These are phyloP conservation scores for Pedionomus torquatus DNA, from an alignment of 2,113 vertebrate genomes.

Conservation along the genomic window DNA sequence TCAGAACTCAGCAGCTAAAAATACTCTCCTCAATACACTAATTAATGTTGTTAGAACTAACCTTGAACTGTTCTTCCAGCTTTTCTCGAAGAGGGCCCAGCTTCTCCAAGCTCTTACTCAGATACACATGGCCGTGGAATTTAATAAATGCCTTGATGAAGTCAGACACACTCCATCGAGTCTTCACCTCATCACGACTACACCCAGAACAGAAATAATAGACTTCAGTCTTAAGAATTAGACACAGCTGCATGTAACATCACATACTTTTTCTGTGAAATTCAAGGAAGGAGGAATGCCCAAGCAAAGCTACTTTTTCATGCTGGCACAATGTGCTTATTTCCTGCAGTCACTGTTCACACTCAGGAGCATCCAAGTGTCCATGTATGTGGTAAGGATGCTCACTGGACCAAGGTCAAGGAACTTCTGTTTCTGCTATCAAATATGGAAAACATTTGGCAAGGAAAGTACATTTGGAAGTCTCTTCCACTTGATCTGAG, in stretches of 20 bases:
- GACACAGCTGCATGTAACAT: background rate
- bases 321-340: background rate
- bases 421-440: background rate
- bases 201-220: conserved; percentile 39
- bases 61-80: conserved; percentile 98
- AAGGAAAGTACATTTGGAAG: background rate
- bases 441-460: background rate
- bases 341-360: background rate
- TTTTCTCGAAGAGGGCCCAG: conserved; percentile 91
- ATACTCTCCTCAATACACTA: background rate
- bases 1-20: conserved; percentile 15
- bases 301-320: background rate
- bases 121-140: conserved; percentile 97
- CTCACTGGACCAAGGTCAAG: fast-evolving
- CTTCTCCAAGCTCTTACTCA: conserved; percentile 94
- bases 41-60: conserved; percentile 64
- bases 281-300: background rate
- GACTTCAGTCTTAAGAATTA: conserved; percentile 13
- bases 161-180: conserved; percentile 94
- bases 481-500: background rate
- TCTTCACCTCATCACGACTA: conserved; percentile 96
- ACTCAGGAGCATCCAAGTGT: background rate
- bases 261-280: background rate
- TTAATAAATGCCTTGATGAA: conserved; percentile 99
- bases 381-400: background rate